These are phyloP conservation scores for Hyla sarda DNA, from an alignment of 2,113 vertebrate genomes.

Conservation along the genomic window DNA sequence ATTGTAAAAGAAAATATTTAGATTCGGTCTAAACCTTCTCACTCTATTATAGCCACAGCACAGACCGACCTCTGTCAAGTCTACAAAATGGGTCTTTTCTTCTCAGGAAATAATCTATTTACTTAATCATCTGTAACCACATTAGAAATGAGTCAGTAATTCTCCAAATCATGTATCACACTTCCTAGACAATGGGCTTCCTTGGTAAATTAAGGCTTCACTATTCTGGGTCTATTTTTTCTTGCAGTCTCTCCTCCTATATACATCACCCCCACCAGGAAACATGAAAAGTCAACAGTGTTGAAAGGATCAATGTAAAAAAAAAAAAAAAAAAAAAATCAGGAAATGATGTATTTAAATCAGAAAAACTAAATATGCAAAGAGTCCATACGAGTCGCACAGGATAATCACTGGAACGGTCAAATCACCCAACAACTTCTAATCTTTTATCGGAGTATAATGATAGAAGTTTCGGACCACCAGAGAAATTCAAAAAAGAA, in stretches of 20 bases:
- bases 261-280: constrained; percentile 48
- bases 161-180: constrained; percentile 71
- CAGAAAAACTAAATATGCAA: constrained; percentile 62
- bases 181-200: constrained; percentile 71
- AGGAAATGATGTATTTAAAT: constrained; percentile 66
- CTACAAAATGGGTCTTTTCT: constrained; percentile 59
- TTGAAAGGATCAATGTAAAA: constrained; percentile 60
- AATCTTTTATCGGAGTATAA: constrained; percentile 70
- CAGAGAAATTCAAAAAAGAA: constrained; percentile 39
- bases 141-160: constrained; percentile 76
- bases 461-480: constrained; percentile 66
- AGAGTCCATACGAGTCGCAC: constrained; percentile 55
- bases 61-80: neutral
- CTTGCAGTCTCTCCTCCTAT: neutral
- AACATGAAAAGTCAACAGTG: constrained; percentile 60
- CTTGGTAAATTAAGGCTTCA: constrained; percentile 63
- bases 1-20: constrained; percentile 9
- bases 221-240: constrained; percentile 44
- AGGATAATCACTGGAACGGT: constrained; percentile 63
- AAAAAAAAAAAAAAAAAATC: constrained; percentile 10
- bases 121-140: constrained; percentile 76
- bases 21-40: neutral
- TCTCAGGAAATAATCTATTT: constrained; percentile 76
- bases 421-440: constrained; percentile 64
- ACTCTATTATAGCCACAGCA: neutral